These are phyloP conservation scores for Addax nasomaculatus DNA, from an alignment of 2,113 vertebrate genomes.

Conservation along the genomic window DNA sequence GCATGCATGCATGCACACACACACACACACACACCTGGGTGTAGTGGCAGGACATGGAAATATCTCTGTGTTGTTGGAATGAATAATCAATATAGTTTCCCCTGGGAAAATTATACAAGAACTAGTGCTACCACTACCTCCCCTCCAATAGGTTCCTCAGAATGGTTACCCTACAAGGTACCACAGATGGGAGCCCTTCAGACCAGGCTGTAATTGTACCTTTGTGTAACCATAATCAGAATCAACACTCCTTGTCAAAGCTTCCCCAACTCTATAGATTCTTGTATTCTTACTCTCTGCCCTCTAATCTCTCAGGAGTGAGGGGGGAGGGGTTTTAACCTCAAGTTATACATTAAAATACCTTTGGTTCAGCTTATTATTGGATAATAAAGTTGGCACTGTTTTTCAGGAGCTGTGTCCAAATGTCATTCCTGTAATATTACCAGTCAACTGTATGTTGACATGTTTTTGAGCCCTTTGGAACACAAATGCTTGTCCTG, in stretches of 20 bases:
- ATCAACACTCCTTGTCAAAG: not conserved
- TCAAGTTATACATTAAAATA: not conserved
- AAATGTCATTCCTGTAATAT: not conserved
- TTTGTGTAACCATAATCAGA: not conserved
- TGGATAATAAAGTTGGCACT: not conserved
- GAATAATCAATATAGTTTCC: not conserved
- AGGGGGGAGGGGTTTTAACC: not conserved
- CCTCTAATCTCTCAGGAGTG: not conserved
- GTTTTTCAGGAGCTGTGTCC: not conserved
- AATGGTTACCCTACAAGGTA: not conserved
- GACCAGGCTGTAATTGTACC: not conserved
- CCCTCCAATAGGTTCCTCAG: not conserved
- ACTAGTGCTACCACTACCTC: not conserved
- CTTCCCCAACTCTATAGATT: not conserved
- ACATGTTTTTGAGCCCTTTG: not conserved
- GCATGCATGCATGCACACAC: fast-evolving
- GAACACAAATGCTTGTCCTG: not conserved
- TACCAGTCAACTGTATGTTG: not conserved
- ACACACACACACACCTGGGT: not conserved
- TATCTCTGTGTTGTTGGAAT: not conserved
- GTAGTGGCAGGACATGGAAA: not conserved
- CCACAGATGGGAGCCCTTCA: not conserved
- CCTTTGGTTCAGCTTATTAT: not conserved
- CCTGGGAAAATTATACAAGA: not conserved
- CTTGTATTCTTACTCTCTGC: not conserved